These are phyloP conservation scores for Mungos mungo DNA, from an alignment of 2,113 vertebrate species.

Conservation along the genomic window DNA sequence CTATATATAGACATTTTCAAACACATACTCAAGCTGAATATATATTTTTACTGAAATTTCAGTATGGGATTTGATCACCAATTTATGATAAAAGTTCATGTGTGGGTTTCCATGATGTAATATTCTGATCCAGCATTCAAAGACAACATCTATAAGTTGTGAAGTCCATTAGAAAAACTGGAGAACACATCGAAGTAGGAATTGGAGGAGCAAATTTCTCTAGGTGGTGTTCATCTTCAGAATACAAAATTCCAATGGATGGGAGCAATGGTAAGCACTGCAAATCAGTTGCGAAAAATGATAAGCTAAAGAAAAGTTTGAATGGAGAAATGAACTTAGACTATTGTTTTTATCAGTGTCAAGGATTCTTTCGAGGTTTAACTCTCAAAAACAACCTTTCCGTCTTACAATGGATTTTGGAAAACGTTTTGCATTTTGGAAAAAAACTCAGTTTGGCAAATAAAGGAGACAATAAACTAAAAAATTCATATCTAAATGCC, in stretches of 20 bases:
- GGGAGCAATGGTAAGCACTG: neutral
- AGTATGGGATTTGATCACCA: neutral
- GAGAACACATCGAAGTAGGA: neutral
- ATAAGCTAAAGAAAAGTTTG: constrained; percentile 33
- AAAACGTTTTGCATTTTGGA: neutral
- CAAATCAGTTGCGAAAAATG: neutral
- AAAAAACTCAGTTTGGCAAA: neutral
- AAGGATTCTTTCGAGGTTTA: neutral
- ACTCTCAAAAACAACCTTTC: neutral
- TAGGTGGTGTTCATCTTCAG: neutral
- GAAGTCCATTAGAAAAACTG: neutral
- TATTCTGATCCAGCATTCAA: neutral
- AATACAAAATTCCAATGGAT: neutral
- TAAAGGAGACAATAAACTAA: constrained; percentile 11
- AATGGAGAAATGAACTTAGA: neutral
- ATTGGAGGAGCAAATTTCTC: neutral
- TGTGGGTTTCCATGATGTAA: neutral
- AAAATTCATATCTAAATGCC: neutral
- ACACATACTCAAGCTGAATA: neutral
- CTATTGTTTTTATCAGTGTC: neutral
- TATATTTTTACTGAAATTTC: neutral
- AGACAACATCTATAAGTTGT: neutral
- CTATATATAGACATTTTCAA: neutral
- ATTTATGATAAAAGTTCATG: neutral
- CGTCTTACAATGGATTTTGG: neutral